These are phyloP conservation scores for Plutomurus gul DNA, from an alignment of 1,140 invertebrate genomes.

Conservation along the genomic window DNA sequence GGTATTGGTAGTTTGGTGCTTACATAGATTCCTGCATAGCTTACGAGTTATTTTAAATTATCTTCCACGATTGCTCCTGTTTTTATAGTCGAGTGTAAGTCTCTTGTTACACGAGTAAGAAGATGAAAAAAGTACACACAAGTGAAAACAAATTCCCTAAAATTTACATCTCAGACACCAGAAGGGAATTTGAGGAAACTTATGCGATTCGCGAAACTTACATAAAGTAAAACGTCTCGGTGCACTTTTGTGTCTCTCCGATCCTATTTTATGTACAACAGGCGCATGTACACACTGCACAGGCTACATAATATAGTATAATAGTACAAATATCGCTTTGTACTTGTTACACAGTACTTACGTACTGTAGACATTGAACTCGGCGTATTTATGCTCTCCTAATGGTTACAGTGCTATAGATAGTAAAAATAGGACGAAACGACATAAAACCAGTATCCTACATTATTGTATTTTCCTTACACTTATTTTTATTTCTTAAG, in stretches of 20 bases:
- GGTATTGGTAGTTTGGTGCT: too few relatives aligned
- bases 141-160: constrained; percentile 5
- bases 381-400: too few relatives aligned
- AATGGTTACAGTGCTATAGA: too few relatives aligned
- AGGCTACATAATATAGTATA: too few relatives aligned
- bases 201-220: background rate
- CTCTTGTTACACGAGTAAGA: constrained; percentile 28
- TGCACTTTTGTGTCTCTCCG: background rate
- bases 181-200: constrained; percentile 17
- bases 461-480: too few relatives aligned
- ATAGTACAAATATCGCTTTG: too few relatives aligned
- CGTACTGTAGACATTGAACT: too few relatives aligned
- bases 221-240: background rate
- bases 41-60: constrained; percentile 25
- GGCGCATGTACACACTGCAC: too few relatives aligned
- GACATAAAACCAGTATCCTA: too few relatives aligned
- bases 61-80: constrained; percentile 16
- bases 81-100: constrained; percentile 14
- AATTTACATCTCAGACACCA: constrained; percentile 23
- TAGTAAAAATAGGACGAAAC: too few relatives aligned
- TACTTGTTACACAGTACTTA: too few relatives aligned
- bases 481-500: too few relatives aligned
- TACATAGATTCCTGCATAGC: background rate
- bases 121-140: constrained; percentile 29
- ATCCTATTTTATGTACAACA: background rate